Evolutionary conservation across 2,113 vertebrate genomes (phyloP).

Genomic region (Mixornis gularis): DNA sequence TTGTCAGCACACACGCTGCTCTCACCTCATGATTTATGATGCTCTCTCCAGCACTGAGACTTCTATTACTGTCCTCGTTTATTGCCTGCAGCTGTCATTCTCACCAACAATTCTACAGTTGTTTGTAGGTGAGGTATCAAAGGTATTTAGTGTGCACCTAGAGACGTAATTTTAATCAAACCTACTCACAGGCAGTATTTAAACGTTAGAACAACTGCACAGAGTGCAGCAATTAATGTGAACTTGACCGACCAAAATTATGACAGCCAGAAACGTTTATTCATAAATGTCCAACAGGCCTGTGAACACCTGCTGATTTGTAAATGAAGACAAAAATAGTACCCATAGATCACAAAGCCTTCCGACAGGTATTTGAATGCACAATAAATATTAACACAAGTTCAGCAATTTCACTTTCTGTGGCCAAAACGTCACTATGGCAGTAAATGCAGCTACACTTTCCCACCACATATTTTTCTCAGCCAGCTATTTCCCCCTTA

Average conservation of each 20-base stretch:
- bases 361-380: neutral
- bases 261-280: neutral
- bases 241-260: constrained; percentile 17
- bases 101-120: constrained; percentile 62
- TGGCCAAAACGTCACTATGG: rapidly evolving
- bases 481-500: neutral
- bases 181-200: constrained; percentile 5
- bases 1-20: constrained; percentile 56
- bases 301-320: constrained; percentile 12
- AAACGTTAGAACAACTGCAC: constrained; percentile 11
- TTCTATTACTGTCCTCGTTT: constrained; percentile 70
- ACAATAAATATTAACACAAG: neutral
- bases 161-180: constrained; percentile 57
- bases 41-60: constrained; percentile 57
- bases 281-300: constrained; percentile 1
- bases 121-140: constrained; percentile 71
- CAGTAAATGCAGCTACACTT: neutral
- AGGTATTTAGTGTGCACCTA: constrained; percentile 54
- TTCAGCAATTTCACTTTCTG: neutral
- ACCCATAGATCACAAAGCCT: neutral
- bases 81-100: constrained; percentile 77
- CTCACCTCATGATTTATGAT: constrained; percentile 65
- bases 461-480: neutral
- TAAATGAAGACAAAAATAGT: constrained; percentile 23
- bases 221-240: neutral